phyloP scores from a whole-genome alignment of 1,140 invertebrate species.

The Drosophila grimshawi region DNA sequence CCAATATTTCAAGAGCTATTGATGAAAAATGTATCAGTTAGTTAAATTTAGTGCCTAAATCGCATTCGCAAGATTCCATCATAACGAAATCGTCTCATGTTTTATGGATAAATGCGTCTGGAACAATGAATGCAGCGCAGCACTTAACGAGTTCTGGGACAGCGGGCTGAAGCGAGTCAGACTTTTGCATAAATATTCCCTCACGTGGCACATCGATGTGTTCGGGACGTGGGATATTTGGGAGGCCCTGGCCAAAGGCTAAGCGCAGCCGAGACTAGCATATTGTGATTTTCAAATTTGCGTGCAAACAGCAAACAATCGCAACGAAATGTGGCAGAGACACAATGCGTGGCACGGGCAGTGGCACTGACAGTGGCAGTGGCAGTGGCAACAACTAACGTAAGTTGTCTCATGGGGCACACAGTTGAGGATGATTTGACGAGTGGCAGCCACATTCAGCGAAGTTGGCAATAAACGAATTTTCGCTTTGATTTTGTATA shows the following conservation, averaged over 20 bases:
- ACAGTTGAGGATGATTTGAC: slow-evolving; percentile 58
- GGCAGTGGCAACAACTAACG: slow-evolving; percentile 36
- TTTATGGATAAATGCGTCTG: slow-evolving; percentile 69
- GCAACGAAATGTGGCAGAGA: slow-evolving; percentile 23
- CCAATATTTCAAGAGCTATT: no score
- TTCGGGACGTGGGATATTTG: slow-evolving; percentile 42
- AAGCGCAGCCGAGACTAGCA: slow-evolving; percentile 54
- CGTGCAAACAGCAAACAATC: slow-evolving; percentile 54
- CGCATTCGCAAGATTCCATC: slow-evolving; percentile 27
- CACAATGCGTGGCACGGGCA: slow-evolving; percentile 55
- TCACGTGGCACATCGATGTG: slow-evolving; percentile 49
- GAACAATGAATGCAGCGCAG: slow-evolving; percentile 60
- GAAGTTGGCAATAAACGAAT: slow-evolving; percentile 70
- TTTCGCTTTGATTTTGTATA: slow-evolving; percentile 70
- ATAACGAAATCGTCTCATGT: slow-evolving; percentile 66
- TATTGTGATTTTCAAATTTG: slow-evolving; percentile 78
- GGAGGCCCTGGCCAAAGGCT: slow-evolving; percentile 48
- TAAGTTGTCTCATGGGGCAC: slow-evolving; percentile 73
- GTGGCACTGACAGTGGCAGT: slow-evolving; percentile 23
- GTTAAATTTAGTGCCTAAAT: neutral
- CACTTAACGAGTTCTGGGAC: slow-evolving; percentile 15
- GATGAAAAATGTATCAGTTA: slow-evolving; percentile 7
- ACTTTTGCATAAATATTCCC: slow-evolving; percentile 71
- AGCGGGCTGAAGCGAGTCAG: slow-evolving; percentile 13
- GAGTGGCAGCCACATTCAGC: slow-evolving; percentile 39